Conservation (phyloP, 2,113 vertebrate species). For the Damaliscus lunatus region DNA sequence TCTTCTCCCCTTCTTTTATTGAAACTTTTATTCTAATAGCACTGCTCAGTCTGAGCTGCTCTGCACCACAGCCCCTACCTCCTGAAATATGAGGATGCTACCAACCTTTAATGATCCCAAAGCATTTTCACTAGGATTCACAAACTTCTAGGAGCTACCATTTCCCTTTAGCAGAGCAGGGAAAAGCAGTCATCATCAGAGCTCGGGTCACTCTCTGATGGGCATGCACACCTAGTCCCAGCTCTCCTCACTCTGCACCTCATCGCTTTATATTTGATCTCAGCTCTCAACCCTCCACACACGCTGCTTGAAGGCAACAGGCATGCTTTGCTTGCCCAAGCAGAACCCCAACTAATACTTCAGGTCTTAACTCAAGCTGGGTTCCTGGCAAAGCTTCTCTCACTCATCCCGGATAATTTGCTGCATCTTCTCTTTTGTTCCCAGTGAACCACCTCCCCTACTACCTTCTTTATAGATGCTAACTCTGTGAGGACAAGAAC, state of each 20-base stretch:
- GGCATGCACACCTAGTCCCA: neutral
- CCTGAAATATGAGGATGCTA: neutral
- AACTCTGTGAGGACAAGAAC: neutral
- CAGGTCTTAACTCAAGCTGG: neutral
- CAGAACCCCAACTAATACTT: neutral
- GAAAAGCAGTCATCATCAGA: neutral
- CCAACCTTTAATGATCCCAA: neutral
- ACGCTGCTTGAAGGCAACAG: neutral
- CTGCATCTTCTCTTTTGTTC: neutral
- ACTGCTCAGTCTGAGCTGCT: neutral
- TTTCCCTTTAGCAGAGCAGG: neutral
- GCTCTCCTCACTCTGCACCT: neutral
- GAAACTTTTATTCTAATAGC: neutral
- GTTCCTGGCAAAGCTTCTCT: neutral
- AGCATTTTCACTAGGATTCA: neutral
- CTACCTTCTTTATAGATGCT: neutral
- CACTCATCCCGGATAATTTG: neutral
- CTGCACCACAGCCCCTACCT: neutral
- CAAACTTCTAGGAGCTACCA: neutral
- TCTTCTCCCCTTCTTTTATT: neutral
- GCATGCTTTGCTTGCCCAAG: neutral
- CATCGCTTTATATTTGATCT: neutral
- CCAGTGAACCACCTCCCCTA: neutral
- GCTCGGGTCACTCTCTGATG: neutral
- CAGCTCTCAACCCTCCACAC: neutral